Evolutionary conservation across 1,140 invertebrate genomes (phyloP), one percentile per base, ranked within the genome.

Genomic region (Neotoxoptera formosana): DNA sequence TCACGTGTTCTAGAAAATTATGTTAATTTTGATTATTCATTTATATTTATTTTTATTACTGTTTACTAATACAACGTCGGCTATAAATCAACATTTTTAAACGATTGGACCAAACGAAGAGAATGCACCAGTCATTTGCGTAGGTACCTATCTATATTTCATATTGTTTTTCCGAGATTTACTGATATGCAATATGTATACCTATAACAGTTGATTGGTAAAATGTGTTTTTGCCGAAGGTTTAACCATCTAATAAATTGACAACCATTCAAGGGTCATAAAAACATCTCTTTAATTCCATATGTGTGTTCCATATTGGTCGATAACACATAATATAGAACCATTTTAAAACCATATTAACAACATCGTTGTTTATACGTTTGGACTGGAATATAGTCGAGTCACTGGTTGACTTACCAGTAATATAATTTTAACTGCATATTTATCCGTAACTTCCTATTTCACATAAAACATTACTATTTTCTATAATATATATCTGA

Each of bases 161-260:
- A 21, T 25, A 84, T 84, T 84, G 20, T 84, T 84, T 45, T 45
- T 45, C 83, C 2, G 21, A 84, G 41, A 84, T 84, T 84, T 84
- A 84, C 41, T 14, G 83, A 84, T 45, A 45, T 45, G 2, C 83
- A 41, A 45, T 76, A 86, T 36, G 21, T 83, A 41, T 41, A 41
- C 34, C 21, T 41, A 84, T 41, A 84, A 67, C 23, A 67, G 34
- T 87, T 48, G 84, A 17, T 87, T 51, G 86, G 86, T 51, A 51
- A n/a, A 88, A 88, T 51, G 30, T 48, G 36, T 88, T 90, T 56
- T 90, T 56, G n/a, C 34, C 41, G 34, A 90, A 47, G 88, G 51
- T 41, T 53, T 90, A 89, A 53, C 88, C 25, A 41, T 34, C 88
- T 56, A 56, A 90, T 90, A 90, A 25, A 56, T 90, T 23, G 34